These are phyloP conservation scores for Peromyscus attwateri DNA, from an alignment of 2,797 vertebrate species.

Conservation along the genomic window DNA sequence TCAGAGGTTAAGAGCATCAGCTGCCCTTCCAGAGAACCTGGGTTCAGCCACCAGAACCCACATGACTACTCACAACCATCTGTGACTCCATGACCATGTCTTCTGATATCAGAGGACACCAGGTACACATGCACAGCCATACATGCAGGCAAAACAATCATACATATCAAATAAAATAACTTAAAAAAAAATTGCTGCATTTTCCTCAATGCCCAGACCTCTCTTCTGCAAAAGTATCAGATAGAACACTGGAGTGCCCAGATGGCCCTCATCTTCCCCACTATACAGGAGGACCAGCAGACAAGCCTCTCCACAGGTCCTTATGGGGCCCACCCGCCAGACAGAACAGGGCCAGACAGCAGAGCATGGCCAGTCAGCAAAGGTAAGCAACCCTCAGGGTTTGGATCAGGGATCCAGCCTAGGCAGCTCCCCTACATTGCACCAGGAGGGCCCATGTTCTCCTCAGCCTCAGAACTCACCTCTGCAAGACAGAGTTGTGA, in stretches of 20 bases:
- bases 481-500: background rate
- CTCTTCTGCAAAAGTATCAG: background rate
- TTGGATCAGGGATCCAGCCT: background rate
- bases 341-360: background rate
- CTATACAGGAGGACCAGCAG: background rate
- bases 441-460: accelerated
- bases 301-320: background rate
- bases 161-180: background rate
- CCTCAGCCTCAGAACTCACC: background rate
- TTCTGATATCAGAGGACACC: background rate
- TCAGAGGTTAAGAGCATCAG: background rate
- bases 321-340: background rate
- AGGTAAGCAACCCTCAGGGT: background rate
- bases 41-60: background rate
- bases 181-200: background rate
- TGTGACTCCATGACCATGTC: background rate
- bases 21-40: background rate
- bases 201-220: background rate
- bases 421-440: background rate
- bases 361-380: background rate
- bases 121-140: background rate
- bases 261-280: background rate
- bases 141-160: background rate
- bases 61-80: background rate
- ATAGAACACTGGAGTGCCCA: accelerated